Evolutionary conservation across 2,113 vertebrate genomes (phyloP).

Genomic region (Vidua macroura): DNA sequence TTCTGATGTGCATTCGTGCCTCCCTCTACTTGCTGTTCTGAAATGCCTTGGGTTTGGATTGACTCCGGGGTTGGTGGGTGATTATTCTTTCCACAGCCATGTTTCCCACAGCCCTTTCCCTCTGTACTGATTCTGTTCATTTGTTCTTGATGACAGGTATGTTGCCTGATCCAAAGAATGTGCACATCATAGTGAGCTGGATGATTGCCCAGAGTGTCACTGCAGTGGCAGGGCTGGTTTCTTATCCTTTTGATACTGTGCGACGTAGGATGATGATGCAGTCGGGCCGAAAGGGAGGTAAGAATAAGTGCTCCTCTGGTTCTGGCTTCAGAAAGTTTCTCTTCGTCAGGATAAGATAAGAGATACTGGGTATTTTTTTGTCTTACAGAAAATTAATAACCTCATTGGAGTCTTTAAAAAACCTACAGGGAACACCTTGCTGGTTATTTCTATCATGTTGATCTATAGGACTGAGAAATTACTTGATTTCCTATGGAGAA

Average conservation of each 20-base stretch:
- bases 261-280: constrained; percentile 99
- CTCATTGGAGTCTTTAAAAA: neutral
- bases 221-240: constrained; percentile 88
- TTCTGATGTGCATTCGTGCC: neutral
- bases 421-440: neutral
- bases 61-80: neutral
- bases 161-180: constrained; percentile 98
- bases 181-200: constrained; percentile 95
- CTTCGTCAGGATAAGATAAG: neutral
- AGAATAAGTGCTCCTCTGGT: constrained; percentile 26
- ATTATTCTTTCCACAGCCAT: neutral
- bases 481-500: neutral
- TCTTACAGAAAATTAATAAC: neutral
- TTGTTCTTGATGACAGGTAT: constrained; percentile 81
- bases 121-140: neutral
- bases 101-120: neutral
- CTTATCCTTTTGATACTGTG: constrained; percentile 98
- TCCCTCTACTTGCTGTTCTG: neutral
- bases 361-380: neutral
- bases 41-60: neutral
- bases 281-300: constrained; percentile 98
- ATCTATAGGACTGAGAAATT: neutral
- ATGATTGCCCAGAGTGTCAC: constrained; percentile 98
- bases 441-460: neutral
- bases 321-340: neutral